phyloP scores from a whole-genome alignment of 2,888 invertebrate species.

The Thecophora atra region DNA sequence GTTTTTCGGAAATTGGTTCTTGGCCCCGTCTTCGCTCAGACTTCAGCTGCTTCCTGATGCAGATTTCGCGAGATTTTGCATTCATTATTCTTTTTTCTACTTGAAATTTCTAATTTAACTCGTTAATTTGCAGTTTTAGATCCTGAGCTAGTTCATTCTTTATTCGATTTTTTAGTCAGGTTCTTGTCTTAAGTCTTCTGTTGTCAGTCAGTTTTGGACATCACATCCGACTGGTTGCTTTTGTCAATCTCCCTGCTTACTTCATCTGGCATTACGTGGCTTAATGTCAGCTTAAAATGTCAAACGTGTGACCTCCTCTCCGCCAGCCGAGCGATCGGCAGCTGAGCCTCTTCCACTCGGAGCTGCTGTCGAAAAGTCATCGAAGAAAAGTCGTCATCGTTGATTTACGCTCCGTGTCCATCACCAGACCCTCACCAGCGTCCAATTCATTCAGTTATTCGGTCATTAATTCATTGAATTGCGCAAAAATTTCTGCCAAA shows the following conservation, averaged over 20 bases:
- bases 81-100: too few species aligned
- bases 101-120: too few species aligned
- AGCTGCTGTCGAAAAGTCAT: conserved; percentile 27
- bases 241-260: background rate
- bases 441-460: conserved; percentile 22
- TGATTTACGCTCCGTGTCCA: background rate
- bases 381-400: background rate
- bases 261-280: conserved; percentile 20
- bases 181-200: too few species aligned
- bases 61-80: too few species aligned
- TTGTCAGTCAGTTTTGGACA: too few species aligned
- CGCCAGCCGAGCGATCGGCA: background rate
- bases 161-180: too few species aligned
- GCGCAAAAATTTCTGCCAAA: background rate
- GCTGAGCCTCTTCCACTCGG: background rate
- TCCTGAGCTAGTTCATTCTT: too few species aligned
- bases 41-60: too few species aligned
- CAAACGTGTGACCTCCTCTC: conserved; percentile 8
- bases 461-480: background rate
- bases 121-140: too few species aligned
- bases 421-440: background rate
- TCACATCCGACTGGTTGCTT: too few species aligned
- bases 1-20: too few species aligned
- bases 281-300: conserved; percentile 36
- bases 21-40: too few species aligned